These are phyloP conservation scores for Lithophane socia DNA, from an alignment of 2,888 invertebrate genomes.

Conservation along the genomic window DNA sequence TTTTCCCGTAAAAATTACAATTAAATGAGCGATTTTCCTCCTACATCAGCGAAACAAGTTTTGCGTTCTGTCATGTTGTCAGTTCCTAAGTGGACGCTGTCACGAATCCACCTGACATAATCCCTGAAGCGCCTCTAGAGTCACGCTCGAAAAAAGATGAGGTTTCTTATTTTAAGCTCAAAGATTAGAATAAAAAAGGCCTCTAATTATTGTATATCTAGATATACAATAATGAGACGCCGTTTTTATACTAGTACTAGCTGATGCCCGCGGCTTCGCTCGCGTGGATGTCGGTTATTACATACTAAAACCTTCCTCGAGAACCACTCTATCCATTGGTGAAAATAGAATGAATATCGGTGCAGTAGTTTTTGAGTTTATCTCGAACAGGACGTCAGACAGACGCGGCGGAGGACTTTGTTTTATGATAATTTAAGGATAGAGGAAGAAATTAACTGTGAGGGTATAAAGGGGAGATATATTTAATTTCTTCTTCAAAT, in stretches of 20 bases:
- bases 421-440: too few species aligned
- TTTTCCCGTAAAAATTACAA: conserved; percentile 28
- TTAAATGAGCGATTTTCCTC: conserved; percentile 41
- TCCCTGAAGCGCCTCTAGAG: conserved; percentile 13
- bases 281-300: too few species aligned
- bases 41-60: conserved; percentile 22
- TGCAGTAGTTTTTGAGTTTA: too few species aligned
- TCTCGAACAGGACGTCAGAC: too few species aligned
- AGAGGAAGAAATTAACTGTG: background rate
- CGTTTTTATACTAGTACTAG: too few species aligned
- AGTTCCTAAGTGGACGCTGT: conserved; percentile 34
- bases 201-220: background rate
- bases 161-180: conserved; percentile 21
- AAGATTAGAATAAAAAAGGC: background rate
- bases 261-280: too few species aligned
- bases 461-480: background rate
- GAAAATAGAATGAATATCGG: too few species aligned
- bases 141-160: conserved; percentile 15
- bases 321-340: too few species aligned
- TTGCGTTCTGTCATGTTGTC: conserved; percentile 28
- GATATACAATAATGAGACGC: too few species aligned
- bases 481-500: too few species aligned
- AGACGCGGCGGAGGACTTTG: too few species aligned
- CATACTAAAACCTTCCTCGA: too few species aligned
- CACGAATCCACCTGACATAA: conserved; percentile 36